phyloP scores from a whole-genome alignment of 2,797 vertebrate genomes.

The Menidia menidia region DNA sequence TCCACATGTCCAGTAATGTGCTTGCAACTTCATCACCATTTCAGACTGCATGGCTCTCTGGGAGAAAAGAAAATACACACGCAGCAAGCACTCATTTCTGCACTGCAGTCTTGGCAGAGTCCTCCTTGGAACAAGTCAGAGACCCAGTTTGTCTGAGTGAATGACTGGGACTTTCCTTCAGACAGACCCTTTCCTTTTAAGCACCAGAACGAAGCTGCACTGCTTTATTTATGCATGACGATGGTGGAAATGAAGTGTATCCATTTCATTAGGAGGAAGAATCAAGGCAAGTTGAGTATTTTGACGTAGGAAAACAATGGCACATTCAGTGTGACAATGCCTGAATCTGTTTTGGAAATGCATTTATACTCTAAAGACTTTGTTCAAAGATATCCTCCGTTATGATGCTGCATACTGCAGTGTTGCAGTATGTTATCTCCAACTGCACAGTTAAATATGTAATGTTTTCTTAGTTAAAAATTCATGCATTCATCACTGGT shows the following conservation, averaged over 20 bases:
- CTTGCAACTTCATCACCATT: constrained; percentile 67
- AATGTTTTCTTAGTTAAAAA: constrained; percentile 27
- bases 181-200: constrained; percentile 62
- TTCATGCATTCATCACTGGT: constrained; percentile 38
- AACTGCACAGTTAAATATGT: constrained; percentile 22
- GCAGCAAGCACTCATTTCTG: constrained; percentile 53
- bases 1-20: constrained; percentile 51
- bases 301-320: constrained; percentile 37
- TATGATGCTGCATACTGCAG: constrained; percentile 43
- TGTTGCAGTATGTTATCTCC: constrained; percentile 52
- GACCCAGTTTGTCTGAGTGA: constrained; percentile 55
- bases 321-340: constrained; percentile 53
- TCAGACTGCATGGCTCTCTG: constrained; percentile 66
- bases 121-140: constrained; percentile 53
- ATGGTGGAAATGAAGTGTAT: constrained; percentile 69
- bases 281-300: constrained; percentile 62
- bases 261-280: constrained; percentile 74
- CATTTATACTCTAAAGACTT: constrained; percentile 11
- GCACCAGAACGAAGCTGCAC: constrained; percentile 69
- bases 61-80: constrained; percentile 16
- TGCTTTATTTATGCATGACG: constrained; percentile 76
- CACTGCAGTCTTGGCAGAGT: constrained; percentile 65
- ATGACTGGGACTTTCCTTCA: constrained; percentile 57
- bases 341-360: constrained; percentile 37
- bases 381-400: constrained; percentile 49